These are phyloP conservation scores for Xestia xanthographa DNA, from an alignment of 2,888 invertebrate genomes.

Conservation along the genomic window DNA sequence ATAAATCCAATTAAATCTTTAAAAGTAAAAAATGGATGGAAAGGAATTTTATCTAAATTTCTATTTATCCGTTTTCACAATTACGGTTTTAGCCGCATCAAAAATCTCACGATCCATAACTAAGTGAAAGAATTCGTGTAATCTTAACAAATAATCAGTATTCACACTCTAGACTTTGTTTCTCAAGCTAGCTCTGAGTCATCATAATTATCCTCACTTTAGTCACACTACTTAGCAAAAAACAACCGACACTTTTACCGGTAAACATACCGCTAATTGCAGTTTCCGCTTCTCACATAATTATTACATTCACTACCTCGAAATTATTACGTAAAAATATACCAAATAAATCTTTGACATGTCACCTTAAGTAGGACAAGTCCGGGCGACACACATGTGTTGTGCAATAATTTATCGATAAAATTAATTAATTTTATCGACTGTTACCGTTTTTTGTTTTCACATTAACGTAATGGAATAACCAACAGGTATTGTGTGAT, in stretches of 20 bases:
- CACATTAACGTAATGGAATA: conserved; percentile 49
- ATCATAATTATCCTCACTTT: conserved; percentile 39
- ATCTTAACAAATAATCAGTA: conserved; percentile 29
- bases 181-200: conserved; percentile 44
- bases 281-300: conserved; percentile 56
- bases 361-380: conserved; percentile 41
- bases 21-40: too few relatives aligned
- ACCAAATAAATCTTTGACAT: conserved; percentile 56
- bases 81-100: not conserved
- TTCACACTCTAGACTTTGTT: conserved; percentile 33
- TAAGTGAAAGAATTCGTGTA: conserved; percentile 2
- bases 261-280: conserved; percentile 53
- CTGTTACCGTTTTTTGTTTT: conserved; percentile 37
- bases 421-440: conserved; percentile 56
- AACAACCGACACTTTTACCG: conserved; percentile 56
- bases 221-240: conserved; percentile 45
- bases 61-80: not conserved
- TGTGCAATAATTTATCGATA: conserved; percentile 53
- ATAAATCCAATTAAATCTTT: too few relatives aligned
- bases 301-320: conserved; percentile 45
- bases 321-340: conserved; percentile 55
- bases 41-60: too few relatives aligned
- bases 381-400: conserved; percentile 21
- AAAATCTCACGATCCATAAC: conserved; percentile 17
- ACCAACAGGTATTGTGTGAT: conserved; percentile 59